Evolutionary conservation across 2,797 vertebrate species (phyloP).

Genomic region (Ceyx erithaca): DNA sequence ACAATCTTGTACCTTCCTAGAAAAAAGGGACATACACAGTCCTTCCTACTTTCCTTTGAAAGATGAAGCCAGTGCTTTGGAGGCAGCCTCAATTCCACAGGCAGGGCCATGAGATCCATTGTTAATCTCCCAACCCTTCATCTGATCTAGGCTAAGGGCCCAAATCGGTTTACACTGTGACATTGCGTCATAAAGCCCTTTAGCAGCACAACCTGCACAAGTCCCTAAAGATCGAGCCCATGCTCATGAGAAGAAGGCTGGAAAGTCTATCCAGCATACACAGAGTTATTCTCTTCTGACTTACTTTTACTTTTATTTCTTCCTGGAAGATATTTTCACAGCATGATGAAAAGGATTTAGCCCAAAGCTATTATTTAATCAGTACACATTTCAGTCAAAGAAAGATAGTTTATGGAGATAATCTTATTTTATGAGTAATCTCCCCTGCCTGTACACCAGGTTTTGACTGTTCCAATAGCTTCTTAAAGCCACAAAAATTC

Average conservation of each 20-base stretch:
- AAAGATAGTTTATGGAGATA: background rate
- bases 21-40: fast-evolving
- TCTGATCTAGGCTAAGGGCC: background rate
- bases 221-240: background rate
- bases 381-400: background rate
- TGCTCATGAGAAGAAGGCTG: background rate
- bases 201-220: background rate
- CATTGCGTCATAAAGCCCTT: fast-evolving
- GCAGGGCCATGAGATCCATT: background rate
- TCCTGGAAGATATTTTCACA: background rate
- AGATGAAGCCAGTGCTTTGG: background rate
- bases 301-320: background rate
- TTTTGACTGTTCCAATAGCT: background rate
- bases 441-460: background rate
- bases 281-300: background rate
- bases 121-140: background rate
- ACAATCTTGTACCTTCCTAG: background rate
- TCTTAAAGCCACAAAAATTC: background rate
- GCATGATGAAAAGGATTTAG: background rate
- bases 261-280: background rate
- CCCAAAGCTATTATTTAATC: background rate
- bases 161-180: background rate
- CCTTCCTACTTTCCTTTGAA: background rate
- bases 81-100: background rate
- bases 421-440: background rate